Percentiles rank a stretch among this genome's conserved stretches.
These are phyloP conservation scores for Beaufortia kweichowensis DNA, from an alignment of 2,113 vertebrate species.

Conservation along the genomic window DNA sequence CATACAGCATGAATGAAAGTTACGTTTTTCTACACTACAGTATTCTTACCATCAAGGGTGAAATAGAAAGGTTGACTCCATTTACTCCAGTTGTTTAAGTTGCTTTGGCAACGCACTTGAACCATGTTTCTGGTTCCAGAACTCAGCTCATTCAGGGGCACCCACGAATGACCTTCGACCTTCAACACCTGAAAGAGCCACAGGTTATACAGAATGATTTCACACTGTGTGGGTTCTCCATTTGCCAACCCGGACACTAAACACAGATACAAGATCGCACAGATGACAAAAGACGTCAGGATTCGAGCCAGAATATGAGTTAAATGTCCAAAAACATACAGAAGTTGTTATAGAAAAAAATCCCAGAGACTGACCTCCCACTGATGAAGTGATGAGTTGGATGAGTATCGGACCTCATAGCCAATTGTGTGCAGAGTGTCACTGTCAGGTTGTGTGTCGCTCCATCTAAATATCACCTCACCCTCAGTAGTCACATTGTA, in stretches of 20 bases:
- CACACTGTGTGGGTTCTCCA: neutral
- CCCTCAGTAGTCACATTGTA: conserved; percentile 77
- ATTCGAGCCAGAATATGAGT: no score
- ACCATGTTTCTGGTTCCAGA: conserved; percentile 69
- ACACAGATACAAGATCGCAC: no score
- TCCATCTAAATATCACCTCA: conserved; percentile 81
- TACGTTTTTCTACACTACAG: neutral
- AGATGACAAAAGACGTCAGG: no score
- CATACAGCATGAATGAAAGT: neutral
- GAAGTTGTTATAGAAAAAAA: neutral
- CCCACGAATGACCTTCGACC: conserved; percentile 55
- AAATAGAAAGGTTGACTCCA: conserved; percentile 80
- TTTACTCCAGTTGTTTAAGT: conserved; percentile 88
- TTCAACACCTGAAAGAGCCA: conserved; percentile 68
- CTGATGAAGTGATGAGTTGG: conserved; percentile 55
- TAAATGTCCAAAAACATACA: no score
- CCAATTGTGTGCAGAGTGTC: conserved; percentile 70
- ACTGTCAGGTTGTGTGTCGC: conserved; percentile 43
- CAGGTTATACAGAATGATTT: conserved; percentile 22
- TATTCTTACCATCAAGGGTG: conserved; percentile 58
- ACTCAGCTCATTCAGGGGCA: conserved; percentile 67
- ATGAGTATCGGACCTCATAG: conserved; percentile 80
- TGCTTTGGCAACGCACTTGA: conserved; percentile 76
- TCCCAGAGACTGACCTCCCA: conserved; percentile 65
- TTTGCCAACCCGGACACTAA: no score